Conservation (phyloP, 2,113 vertebrate species). For the Willisornis vidua region DNA sequence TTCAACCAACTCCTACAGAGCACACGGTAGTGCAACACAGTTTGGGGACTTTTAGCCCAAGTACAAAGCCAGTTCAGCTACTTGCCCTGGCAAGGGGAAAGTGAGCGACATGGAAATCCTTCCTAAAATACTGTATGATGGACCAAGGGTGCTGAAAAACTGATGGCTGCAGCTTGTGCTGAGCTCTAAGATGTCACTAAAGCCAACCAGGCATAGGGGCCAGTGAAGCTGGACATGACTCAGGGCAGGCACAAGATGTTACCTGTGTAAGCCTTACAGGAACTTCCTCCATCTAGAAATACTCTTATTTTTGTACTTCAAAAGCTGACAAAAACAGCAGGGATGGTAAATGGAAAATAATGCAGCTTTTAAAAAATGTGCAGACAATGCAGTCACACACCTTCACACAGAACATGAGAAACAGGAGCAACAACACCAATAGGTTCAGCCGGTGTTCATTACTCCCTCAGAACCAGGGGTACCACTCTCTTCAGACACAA, state of each 20-base stretch:
- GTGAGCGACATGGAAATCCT: background rate
- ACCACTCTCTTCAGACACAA: background rate
- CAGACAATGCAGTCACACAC: background rate
- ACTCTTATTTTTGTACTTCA: background rate
- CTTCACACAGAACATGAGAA: background rate
- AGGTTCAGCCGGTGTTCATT: background rate
- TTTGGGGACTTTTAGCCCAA: background rate
- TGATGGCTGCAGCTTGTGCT: background rate
- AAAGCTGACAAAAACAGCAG: background rate
- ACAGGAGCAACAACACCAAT: background rate
- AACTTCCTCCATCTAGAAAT: background rate
- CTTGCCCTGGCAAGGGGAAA: background rate
- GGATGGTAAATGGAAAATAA: background rate
- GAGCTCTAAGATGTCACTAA: background rate
- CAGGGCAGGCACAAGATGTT: background rate
- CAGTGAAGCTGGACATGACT: background rate
- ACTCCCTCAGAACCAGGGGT: background rate
- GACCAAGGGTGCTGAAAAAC: background rate
- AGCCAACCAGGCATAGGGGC: background rate
- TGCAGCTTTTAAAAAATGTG: background rate
- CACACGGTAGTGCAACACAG: background rate
- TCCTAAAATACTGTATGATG: background rate
- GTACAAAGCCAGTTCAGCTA: background rate
- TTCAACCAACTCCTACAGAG: background rate
- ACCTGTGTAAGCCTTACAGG: background rate